Conservation (phyloP, 1,140 invertebrate species). For the Augochlora pura region DNA sequence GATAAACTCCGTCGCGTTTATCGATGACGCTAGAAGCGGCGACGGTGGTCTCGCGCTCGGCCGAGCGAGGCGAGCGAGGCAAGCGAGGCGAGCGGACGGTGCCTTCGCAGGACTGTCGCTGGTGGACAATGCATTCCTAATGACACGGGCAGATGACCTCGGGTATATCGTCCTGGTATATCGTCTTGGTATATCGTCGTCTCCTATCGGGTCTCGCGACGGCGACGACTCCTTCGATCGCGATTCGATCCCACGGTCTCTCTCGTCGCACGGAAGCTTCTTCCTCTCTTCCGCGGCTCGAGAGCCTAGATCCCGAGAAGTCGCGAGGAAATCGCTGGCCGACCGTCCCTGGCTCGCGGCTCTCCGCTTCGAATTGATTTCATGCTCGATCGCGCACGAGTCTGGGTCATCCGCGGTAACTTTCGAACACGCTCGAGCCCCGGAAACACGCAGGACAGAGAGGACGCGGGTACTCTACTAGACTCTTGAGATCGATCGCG, state of each 20-base stretch:
- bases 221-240: background rate
- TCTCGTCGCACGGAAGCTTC: too few species aligned
- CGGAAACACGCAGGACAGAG: conserved; percentile 21
- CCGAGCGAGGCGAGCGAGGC: too few species aligned
- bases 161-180: conserved; percentile 2
- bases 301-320: background rate
- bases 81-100: too few species aligned
- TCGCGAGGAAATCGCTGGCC: background rate
- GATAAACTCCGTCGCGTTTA: conserved; percentile 37
- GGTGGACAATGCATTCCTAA: background rate
- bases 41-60: too few species aligned
- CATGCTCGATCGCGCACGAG: conserved; percentile 62
- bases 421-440: conserved; percentile 33
- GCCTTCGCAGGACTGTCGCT: background rate
- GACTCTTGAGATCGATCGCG: background rate
- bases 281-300: too few species aligned
- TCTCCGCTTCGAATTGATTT: conserved; percentile 62
- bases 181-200: background rate
- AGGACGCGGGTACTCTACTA: background rate
- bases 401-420: conserved; percentile 66
- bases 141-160: background rate
- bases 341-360: conserved; percentile 19
- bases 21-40: conserved; percentile 6
- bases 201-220: background rate
- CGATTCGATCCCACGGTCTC: background rate